Base-by-base conservation (phyloP, 2,888 invertebrate genomes). In the Cosmia trapezina region DNA sequence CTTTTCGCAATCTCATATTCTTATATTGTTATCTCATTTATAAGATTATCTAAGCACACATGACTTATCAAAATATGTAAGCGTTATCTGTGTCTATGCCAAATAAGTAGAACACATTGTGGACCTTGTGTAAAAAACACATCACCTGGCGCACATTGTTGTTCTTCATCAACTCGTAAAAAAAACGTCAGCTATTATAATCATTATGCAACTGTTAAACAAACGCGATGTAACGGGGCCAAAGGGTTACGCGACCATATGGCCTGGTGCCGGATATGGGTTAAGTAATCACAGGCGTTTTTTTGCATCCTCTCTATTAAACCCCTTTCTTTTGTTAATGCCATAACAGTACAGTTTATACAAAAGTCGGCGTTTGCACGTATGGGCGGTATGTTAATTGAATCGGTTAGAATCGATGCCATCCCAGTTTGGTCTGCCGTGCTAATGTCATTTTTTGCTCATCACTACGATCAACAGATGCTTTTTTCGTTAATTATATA, bases 231-330 rank as follows among this genome's bases (percentile, higher is more conserved):
- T 95, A 96, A 95, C 96, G 95, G 96, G 95, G 95, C 95, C 93
- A 96, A 96, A 96, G 96, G 96, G 96, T 96, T 96, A 95, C 86
- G 89, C 79, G 91, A 90, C 93, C 95, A 95, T 94, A 94, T 95
- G 96, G 88, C 86, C 80, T 89, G 88, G 90, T 80, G 90, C 91
- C 94, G 96, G 96, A 96, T 96, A 95, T 94, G 94, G 96, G 95
- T 96, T 96, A 96, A 94, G 89, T 94, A 96, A 96, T 96, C 96
- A 95, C 92, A 89, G 93, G 87, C 81, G 89, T 94, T 94, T 94
- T 94, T 90, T 88, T 91, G 88, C 90, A 90, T 92, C 93, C 92
- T 93, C 85, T 91, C 89, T 89, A 93, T 93, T 91, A 93, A 92
- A 83, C 91, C 92, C 93, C 91, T 92, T 93, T 93, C 91, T 90